Percentiles rank a stretch among this genome's conserved stretches.
Evolutionary conservation across 2,113 vertebrate species (phyloP).

Genomic region (Alligator sinensis): DNA sequence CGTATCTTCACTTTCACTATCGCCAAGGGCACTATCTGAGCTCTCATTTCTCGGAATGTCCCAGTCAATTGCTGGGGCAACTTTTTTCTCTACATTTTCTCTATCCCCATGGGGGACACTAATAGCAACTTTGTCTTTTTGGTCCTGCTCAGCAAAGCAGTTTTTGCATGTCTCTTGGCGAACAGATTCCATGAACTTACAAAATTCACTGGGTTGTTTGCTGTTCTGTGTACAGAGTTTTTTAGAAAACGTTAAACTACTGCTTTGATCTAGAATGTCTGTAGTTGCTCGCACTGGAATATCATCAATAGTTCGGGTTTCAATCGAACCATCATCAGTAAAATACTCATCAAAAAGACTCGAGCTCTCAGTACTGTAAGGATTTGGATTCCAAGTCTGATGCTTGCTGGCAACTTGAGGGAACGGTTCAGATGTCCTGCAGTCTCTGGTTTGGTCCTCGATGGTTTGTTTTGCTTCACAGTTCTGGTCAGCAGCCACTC

Average conservation of each 20-base stretch:
- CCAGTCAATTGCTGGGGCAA: constrained; percentile 85
- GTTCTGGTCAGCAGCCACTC: constrained; percentile 60
- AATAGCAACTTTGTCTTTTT: constrained; percentile 84
- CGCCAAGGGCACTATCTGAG: constrained; percentile 96
- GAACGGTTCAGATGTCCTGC: constrained; percentile 75
- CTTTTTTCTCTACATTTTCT: constrained; percentile 86
- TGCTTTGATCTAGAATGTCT: constrained; percentile 71
- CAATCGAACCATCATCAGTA: constrained; percentile 84
- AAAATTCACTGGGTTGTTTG: constrained; percentile 75
- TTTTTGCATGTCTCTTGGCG: constrained; percentile 83
- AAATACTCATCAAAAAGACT: constrained; percentile 93
- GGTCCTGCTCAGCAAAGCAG: constrained; percentile 88
- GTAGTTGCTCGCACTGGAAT: constrained; percentile 77
- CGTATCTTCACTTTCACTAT: constrained; percentile 95
- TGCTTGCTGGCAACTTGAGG: constrained; percentile 79
- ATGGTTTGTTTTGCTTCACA: constrained; percentile 75
- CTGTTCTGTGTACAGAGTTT: constrained; percentile 68
- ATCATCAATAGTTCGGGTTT: constrained; percentile 89
- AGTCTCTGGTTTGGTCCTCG: constrained; percentile 88
- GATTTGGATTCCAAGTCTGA: constrained; percentile 83
- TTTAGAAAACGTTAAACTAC: constrained; percentile 77
- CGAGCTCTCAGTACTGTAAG: constrained; percentile 78
- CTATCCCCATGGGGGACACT: constrained; percentile 84
- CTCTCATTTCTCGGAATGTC: constrained; percentile 99
- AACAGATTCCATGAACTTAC: constrained; percentile 80